Evolutionary conservation across 2,113 vertebrate species (phyloP).

Genomic region (Corythaeola cristata): DNA sequence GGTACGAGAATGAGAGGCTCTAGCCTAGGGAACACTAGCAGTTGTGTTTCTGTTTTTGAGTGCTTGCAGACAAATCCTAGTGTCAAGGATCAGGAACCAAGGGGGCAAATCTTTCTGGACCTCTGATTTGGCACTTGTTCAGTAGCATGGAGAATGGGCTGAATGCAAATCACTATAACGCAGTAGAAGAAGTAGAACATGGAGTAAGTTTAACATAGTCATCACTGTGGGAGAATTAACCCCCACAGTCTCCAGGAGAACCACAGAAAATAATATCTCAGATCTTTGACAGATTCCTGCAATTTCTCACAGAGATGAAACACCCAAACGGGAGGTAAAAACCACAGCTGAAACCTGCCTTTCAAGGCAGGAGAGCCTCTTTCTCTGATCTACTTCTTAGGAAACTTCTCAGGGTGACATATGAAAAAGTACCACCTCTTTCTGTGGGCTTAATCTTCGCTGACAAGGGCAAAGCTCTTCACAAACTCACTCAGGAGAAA

Average conservation of each 20-base stretch:
- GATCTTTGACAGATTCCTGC: neutral
- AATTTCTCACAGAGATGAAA: neutral
- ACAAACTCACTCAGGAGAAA: neutral
- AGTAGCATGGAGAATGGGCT: neutral
- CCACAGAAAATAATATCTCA: neutral
- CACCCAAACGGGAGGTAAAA: neutral
- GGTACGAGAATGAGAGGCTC: neutral
- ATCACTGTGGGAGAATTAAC: neutral
- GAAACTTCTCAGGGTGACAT: neutral
- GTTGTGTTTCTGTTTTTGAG: neutral
- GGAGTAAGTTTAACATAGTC: neutral
- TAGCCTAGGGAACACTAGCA: neutral
- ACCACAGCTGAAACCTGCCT: neutral
- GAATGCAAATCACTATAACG: neutral
- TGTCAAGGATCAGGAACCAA: neutral
- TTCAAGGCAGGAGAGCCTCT: neutral
- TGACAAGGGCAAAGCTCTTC: slow-evolving; percentile 10
- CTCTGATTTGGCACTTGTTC: neutral
- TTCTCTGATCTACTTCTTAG: neutral
- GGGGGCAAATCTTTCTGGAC: neutral
- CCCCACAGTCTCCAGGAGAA: neutral
- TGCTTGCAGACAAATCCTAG: neutral
- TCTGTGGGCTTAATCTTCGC: neutral
- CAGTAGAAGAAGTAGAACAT: neutral
- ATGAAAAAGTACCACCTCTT: neutral